A percentile compares a stretch with the other conserved stretches of the same genome.
Evolutionary conservation across 2,797 vertebrate species (phyloP).

Genomic region (Anolis apletophallus): DNA sequence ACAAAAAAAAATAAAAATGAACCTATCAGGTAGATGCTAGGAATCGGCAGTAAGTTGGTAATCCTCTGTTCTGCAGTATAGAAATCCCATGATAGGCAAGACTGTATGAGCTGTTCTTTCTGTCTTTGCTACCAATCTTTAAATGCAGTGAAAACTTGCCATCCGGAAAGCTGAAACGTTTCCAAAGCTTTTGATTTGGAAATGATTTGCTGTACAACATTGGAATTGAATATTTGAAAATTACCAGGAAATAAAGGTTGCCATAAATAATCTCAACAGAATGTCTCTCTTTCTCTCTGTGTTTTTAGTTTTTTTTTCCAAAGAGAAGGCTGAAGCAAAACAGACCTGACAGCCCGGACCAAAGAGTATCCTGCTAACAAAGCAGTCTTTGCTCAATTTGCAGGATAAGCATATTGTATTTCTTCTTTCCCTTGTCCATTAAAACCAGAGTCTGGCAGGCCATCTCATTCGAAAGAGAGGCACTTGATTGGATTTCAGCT

Average conservation of each 20-base stretch:
- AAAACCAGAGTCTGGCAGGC: constrained; percentile 69
- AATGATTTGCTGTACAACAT: constrained; percentile 64
- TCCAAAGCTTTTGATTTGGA: constrained; percentile 64
- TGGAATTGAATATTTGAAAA: constrained; percentile 64
- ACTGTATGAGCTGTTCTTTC: neutral
- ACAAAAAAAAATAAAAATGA: too few species aligned
- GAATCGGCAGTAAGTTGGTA: too few species aligned
- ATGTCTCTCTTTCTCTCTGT: constrained; percentile 12
- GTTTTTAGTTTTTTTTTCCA: constrained; percentile 52
- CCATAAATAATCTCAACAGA: constrained; percentile 61
- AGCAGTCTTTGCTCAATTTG: constrained; percentile 71
- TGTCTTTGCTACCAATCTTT: neutral
- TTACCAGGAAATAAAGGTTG: constrained; percentile 62
- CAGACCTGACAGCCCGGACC: constrained; percentile 64
- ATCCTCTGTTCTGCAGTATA: too few species aligned
- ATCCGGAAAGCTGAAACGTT: neutral
- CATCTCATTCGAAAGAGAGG: constrained; percentile 75
- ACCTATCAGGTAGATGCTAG: too few species aligned
- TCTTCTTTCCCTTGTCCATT: constrained; percentile 64
- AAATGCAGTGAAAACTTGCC: too few species aligned
- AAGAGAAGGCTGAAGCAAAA: constrained; percentile 73
- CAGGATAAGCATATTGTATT: constrained; percentile 64
- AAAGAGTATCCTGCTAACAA: constrained; percentile 69
- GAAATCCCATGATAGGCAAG: neutral
- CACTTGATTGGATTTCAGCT: constrained; percentile 79